Conservation (phyloP, 1,140 invertebrate species). For the Aphelinus atriplicis region DNA sequence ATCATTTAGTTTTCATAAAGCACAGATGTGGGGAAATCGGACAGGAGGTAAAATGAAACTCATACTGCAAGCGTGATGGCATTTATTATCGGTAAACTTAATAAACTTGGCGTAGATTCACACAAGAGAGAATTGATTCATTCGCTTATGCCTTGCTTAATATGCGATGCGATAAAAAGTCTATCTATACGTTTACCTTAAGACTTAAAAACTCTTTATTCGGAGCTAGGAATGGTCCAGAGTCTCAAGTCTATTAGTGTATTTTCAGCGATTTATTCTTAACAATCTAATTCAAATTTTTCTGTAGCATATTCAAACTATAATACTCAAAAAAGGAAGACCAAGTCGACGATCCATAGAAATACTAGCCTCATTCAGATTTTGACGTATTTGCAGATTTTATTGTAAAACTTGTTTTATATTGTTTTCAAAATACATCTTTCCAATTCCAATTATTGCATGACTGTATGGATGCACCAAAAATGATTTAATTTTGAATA, state of each 20-base stretch:
- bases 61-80: slow-evolving; percentile 66
- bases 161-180: slow-evolving; percentile 59
- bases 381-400: too few species aligned
- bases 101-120: slow-evolving; percentile 67
- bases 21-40: too few species aligned
- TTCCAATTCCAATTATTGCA: too few species aligned
- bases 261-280: too few species aligned
- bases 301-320: background rate
- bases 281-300: too few species aligned
- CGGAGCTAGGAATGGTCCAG: slow-evolving; percentile 56
- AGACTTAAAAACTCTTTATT: slow-evolving; percentile 55
- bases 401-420: too few species aligned
- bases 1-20: too few species aligned
- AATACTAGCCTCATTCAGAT: too few species aligned
- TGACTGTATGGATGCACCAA: too few species aligned
- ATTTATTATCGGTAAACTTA: slow-evolving; percentile 68
- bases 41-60: slow-evolving; percentile 8
- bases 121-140: slow-evolving; percentile 63
- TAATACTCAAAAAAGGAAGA: slow-evolving; percentile 26
- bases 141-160: slow-evolving; percentile 60
- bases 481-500: too few species aligned
- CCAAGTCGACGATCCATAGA: background rate
- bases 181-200: slow-evolving; percentile 60
- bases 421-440: too few species aligned
- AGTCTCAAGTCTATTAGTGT: background rate